Percentiles rank a stretch among this genome's conserved stretches.
phyloP scores from a whole-genome alignment of 2,797 vertebrate species.

The Erpetoichthys calabaricus region DNA sequence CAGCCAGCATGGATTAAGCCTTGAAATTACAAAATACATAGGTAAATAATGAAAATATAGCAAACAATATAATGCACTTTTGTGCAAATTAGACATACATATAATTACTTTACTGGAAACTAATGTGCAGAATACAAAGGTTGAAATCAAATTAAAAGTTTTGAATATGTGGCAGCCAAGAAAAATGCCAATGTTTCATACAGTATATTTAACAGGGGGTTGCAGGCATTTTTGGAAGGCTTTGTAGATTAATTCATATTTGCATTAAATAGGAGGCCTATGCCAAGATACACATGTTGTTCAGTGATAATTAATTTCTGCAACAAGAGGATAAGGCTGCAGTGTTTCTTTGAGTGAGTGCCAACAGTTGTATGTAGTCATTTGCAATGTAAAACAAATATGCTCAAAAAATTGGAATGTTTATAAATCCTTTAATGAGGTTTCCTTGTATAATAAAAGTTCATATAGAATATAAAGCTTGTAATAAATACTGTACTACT shows the following conservation, averaged over 20 bases:
- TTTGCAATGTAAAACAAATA: constrained; percentile 59
- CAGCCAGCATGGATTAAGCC: no score
- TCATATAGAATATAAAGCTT: constrained; percentile 3
- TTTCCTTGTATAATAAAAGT: constrained; percentile 23
- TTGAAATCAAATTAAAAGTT: background rate
- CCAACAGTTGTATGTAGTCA: constrained; percentile 51
- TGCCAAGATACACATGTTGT: constrained; percentile 40
- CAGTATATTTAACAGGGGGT: constrained; percentile 26
- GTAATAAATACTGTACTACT: no score
- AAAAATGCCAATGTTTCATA: background rate
- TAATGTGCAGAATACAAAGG: no score
- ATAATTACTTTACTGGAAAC: no score
- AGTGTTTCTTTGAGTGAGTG: constrained; percentile 35
- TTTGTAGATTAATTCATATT: constrained; percentile 45
- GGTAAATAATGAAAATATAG: no score
- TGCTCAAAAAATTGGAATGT: constrained; percentile 38
- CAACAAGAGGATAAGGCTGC: constrained; percentile 43
- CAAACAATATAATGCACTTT: no score
- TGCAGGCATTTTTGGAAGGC: constrained; percentile 31
- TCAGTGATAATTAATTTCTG: constrained; percentile 53
- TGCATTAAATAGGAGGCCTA: constrained; percentile 27
- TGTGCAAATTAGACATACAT: no score
- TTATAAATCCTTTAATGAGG: constrained; percentile 19
- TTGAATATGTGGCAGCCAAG: background rate
- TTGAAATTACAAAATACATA: no score